Base-by-base conservation (phyloP, 2,113 vertebrate species). In the Trinectes maculatus region DNA sequence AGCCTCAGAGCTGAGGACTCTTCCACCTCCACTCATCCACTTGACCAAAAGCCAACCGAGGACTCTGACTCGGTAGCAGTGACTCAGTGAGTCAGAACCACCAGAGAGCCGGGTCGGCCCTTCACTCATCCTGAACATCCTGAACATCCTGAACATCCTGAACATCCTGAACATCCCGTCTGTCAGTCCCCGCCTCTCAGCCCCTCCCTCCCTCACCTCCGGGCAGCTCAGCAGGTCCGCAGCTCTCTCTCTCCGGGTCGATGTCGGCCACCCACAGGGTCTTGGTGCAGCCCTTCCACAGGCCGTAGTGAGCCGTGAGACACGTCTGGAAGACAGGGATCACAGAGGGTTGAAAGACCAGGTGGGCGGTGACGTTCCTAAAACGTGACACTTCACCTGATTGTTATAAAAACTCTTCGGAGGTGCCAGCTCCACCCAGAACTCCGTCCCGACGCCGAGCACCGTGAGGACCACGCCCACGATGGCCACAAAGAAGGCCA, bases 201-300 rank as follows among this genome's bases (percentile, higher is more conserved):
- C 18, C 51, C 2, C 22, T n/a, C n/a, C n/a, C n/a, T n/a, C n/a
- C n/a, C n/a, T 91, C 89, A 96, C 95, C 95, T 95, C 95, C 94
- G 0, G 92, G 93, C 52, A 95, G 89, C 43, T 94, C 93, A 0
- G 94, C 92, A 0, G 95, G 94, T 42, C 95, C 94, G 3, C 95
- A 97, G 85, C 92, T 94, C 58, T 91, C 91, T 26, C 94, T 84
- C 64, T 91, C 90, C 0, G 80, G 85, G 61, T 94, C 92, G 37
- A 95, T 89, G 24, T 95, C 94, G 1, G 91, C 84, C 79, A 94
- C 88, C 95, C 91, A 94, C 76, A 96, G 87, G 0, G 87, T 91
- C 87, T 94, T 95, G 62, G 88, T 89, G 84, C 95, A 96, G 73
- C 92, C 80, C 73, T 95, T 96, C 95, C 95, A 96, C 40, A 96